Evolutionary conservation across 1,140 invertebrate genomes (phyloP).

Genomic region (Melipona quadrifasciata): DNA sequence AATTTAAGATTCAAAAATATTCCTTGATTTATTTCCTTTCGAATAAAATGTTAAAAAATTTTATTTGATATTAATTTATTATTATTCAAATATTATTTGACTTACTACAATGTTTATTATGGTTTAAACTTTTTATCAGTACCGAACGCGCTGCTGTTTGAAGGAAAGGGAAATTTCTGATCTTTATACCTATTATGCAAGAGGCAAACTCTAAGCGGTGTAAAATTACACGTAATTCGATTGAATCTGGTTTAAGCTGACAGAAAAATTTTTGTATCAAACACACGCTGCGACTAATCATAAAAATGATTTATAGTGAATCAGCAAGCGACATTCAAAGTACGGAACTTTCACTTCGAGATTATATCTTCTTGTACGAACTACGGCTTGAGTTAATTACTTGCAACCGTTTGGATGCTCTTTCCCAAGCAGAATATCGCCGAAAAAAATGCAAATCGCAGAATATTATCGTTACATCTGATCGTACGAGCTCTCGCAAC

Average conservation of each 20-base stretch:
- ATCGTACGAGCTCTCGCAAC: not conserved
- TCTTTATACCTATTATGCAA: not conserved
- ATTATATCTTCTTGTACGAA: not conserved
- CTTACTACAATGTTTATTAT: too few relatives aligned
- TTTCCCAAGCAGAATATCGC: not conserved
- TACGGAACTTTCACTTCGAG: not conserved
- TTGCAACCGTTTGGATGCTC: not conserved
- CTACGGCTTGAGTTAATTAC: not conserved
- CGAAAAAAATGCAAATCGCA: too few relatives aligned
- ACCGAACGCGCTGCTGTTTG: not conserved
- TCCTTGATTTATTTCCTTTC: too few relatives aligned
- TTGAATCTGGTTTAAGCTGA: not conserved
- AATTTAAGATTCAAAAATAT: too few relatives aligned
- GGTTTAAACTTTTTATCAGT: too few relatives aligned
- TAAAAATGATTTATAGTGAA: not conserved
- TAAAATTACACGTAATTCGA: not conserved
- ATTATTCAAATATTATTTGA: too few relatives aligned
- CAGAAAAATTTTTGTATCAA: not conserved
- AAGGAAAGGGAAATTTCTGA: not conserved
- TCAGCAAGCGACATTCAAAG: not conserved
- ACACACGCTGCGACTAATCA: not conserved
- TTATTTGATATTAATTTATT: too few relatives aligned
- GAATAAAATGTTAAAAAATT: too few relatives aligned
- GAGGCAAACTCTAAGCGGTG: not conserved
- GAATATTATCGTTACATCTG: not conserved